A percentile compares a stretch with the other conserved stretches of the same genome.
Conservation (phyloP, 2,888 invertebrate species). For the Thereva nobilitata region DNA sequence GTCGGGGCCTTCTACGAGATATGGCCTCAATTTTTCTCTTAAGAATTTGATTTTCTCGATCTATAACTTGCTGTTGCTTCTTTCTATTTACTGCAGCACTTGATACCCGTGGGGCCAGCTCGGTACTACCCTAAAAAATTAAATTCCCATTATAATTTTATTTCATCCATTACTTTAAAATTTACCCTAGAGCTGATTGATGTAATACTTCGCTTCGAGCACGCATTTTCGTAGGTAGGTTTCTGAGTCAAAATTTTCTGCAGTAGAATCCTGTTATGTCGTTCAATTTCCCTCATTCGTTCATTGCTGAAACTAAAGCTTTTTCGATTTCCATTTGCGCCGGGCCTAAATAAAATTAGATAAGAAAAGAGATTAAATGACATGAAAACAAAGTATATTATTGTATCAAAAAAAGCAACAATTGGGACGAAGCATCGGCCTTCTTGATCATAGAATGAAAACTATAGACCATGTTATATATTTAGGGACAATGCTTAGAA, state of each 20-base stretch:
- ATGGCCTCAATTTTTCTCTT: slow-evolving; percentile 56
- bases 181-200: background rate
- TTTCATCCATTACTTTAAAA: background rate
- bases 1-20: slow-evolving; percentile 6
- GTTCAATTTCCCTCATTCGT: slow-evolving; percentile 65
- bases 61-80: slow-evolving; percentile 63
- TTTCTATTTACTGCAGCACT: slow-evolving; percentile 62
- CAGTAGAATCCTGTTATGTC: slow-evolving; percentile 65
- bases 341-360: slow-evolving; percentile 10
- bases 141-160: background rate
- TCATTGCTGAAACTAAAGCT: slow-evolving; percentile 62
- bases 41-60: slow-evolving; percentile 63
- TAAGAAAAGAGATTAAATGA: too few species aligned
- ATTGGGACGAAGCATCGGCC: too few species aligned
- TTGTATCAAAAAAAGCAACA: too few species aligned
- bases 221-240: slow-evolving; percentile 43
- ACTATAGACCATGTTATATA: too few species aligned
- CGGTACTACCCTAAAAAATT: slow-evolving; percentile 3
- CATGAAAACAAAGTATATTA: too few species aligned
- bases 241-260: slow-evolving; percentile 62
- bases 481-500: too few species aligned
- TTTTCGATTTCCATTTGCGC: slow-evolving; percentile 31
- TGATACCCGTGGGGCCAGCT: slow-evolving; percentile 50
- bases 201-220: background rate
- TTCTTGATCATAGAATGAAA: too few species aligned